phyloP scores from a whole-genome alignment of 2,113 vertebrate species.

The Delphinus delphis region DNA sequence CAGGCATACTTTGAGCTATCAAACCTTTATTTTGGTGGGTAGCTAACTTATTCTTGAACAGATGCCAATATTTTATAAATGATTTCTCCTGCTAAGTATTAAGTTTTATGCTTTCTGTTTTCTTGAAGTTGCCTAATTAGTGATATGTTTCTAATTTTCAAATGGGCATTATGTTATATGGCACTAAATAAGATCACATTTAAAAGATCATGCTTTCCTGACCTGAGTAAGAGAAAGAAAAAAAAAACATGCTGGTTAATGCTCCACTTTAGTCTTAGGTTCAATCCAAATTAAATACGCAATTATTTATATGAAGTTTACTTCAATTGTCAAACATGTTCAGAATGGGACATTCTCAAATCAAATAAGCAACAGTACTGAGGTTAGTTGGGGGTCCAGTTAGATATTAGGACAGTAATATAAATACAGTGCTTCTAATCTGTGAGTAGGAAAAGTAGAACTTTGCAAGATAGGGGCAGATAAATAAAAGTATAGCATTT shows the following conservation, averaged over 20 bases:
- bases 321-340: conserved; percentile 18
- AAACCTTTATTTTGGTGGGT: neutral
- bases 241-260: neutral
- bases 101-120: neutral
- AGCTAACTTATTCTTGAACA: neutral
- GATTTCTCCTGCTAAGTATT: neutral
- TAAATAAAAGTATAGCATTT: neutral
- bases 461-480: neutral
- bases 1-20: neutral
- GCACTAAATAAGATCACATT: neutral
- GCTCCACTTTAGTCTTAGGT: neutral
- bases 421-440: neutral
- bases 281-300: neutral
- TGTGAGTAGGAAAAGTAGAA: neutral
- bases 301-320: neutral
- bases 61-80: neutral
- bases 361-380: neutral
- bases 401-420: neutral
- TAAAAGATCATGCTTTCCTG: neutral
- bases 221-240: neutral
- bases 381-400: neutral
- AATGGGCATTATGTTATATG: neutral
- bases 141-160: neutral
- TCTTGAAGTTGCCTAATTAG: neutral
- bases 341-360: neutral